phyloP scores from a whole-genome alignment of 1,140 invertebrate genomes.

The Bombus picipes region DNA sequence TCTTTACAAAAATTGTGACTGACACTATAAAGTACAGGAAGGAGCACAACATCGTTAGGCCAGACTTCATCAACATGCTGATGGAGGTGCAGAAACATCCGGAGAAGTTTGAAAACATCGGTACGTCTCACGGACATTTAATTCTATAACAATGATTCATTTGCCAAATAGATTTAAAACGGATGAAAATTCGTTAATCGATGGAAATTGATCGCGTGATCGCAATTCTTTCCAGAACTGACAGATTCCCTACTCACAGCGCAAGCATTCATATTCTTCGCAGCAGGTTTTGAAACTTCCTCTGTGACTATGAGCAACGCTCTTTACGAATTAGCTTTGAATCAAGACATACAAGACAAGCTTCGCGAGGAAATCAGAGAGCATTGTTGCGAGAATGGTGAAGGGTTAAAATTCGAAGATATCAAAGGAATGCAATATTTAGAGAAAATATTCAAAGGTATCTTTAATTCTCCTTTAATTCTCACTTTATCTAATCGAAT shows the following conservation, averaged over 20 bases:
- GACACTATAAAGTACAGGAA: not conserved
- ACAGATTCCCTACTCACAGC: slow-evolving; percentile 68
- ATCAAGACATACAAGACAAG: slow-evolving; percentile 83
- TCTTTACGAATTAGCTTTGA: slow-evolving; percentile 81
- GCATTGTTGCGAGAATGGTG: slow-evolving; percentile 53
- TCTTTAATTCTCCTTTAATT: not conserved
- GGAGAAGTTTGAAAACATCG: slow-evolving; percentile 48
- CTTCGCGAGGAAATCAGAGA: slow-evolving; percentile 81
- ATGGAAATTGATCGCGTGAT: not conserved
- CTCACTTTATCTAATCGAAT: not conserved
- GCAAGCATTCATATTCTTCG: slow-evolving; percentile 78
- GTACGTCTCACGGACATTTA: not conserved
- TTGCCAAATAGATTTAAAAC: too few relatives aligned
- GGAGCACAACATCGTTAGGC: not conserved
- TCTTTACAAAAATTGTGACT: not conserved
- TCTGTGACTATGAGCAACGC: slow-evolving; percentile 80
- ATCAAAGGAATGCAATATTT: slow-evolving; percentile 71
- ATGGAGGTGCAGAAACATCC: slow-evolving; percentile 77
- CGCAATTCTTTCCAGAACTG: slow-evolving; percentile 60
- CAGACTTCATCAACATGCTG: slow-evolving; percentile 81
- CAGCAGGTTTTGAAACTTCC: slow-evolving; percentile 85
- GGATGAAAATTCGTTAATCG: too few relatives aligned
- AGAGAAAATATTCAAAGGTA: slow-evolving; percentile 69
- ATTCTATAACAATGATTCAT: not conserved
- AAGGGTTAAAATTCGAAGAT: slow-evolving; percentile 60